phyloP scores from a whole-genome alignment of 2,797 vertebrate species.

The Thunnus albacares region DNA sequence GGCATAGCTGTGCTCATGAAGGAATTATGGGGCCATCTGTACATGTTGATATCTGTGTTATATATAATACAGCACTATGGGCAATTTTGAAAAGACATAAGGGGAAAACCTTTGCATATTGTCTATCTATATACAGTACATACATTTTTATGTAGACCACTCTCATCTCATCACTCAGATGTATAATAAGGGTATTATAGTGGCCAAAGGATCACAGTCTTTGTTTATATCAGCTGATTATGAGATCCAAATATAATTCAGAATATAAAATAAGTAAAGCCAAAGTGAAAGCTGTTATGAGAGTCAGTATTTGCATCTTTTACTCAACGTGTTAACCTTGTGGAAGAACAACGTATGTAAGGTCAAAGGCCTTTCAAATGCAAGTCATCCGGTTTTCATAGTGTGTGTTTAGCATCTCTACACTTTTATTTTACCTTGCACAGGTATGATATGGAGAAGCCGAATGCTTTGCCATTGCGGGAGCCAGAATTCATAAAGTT shows the following conservation, averaged over 20 bases:
- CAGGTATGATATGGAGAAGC: constrained; percentile 90
- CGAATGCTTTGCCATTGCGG: constrained; percentile 91
- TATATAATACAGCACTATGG: neutral
- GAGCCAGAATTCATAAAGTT: constrained; percentile 95
- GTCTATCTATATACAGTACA: neutral
- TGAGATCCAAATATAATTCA: neutral
- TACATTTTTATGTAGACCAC: neutral
- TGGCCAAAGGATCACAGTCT: neutral
- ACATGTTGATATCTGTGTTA: constrained; percentile 1
- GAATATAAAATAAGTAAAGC: constrained; percentile 1
- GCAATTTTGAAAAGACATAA: neutral
- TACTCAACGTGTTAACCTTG: neutral
- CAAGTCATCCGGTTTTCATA: neutral
- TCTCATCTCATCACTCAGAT: neutral
- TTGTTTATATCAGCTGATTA: neutral
- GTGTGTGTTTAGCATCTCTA: neutral
- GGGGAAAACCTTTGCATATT: neutral
- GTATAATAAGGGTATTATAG: neutral
- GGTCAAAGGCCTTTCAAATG: neutral
- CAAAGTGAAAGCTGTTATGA: neutral
- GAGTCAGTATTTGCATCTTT: neutral
- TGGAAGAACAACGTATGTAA: neutral
- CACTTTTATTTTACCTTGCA: constrained; percentile 85
- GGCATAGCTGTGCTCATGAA: neutral
- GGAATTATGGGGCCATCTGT: neutral